phyloP scores from a whole-genome alignment of 92 coral and sea anemone species.

The Parazoanthus darwini region DNA sequence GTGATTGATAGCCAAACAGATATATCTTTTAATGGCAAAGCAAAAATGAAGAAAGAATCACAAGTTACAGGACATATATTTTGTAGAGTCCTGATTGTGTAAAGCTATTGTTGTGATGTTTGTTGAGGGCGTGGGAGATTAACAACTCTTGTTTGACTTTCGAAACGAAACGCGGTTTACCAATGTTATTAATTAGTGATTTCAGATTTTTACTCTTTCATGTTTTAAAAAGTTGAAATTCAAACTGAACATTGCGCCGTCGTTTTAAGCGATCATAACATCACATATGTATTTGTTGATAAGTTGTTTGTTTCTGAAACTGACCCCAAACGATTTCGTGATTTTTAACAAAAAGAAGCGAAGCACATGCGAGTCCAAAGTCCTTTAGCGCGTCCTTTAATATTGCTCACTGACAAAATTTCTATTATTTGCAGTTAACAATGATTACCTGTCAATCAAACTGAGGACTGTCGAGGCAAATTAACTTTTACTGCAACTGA shows the following conservation, averaged over 20 bases:
- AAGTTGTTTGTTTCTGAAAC: background rate
- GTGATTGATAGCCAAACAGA: background rate
- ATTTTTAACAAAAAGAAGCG: background rate
- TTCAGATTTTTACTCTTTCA: background rate
- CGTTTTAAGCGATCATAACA: background rate
- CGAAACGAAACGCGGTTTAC: background rate
- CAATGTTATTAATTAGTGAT: background rate
- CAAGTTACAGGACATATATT: background rate
- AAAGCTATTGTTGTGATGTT: background rate
- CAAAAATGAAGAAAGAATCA: background rate
- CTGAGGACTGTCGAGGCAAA: constrained; percentile 7
- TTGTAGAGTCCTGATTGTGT: background rate
- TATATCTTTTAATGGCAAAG: no score
- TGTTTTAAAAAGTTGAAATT: no score
- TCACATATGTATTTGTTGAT: background rate
- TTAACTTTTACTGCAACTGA: constrained; percentile 17
- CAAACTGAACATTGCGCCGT: background rate
- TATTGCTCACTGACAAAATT: constrained; percentile 28
- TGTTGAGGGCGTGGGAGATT: background rate
- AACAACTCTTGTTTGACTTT: background rate
- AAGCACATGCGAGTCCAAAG: background rate
- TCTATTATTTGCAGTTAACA: constrained; percentile 1
- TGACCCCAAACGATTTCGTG: background rate
- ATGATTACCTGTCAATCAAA: constrained; percentile 38
- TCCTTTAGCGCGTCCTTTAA: background rate